phyloP scores from a whole-genome alignment of 2,888 invertebrate species.

The Dryobota labecula region DNA sequence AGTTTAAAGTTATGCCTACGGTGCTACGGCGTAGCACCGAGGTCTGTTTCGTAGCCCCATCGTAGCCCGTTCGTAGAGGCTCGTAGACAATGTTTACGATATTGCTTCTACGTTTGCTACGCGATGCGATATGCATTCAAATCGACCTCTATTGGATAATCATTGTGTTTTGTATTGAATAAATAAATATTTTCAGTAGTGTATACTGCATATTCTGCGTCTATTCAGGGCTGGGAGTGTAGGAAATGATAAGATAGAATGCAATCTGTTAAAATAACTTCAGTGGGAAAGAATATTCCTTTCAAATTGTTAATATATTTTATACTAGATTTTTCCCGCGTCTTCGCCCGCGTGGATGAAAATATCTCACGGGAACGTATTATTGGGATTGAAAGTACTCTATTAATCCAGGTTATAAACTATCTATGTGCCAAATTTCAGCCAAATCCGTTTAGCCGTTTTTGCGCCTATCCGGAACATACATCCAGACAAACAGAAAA shows the following conservation, averaged over 20 bases:
- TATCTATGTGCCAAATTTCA: too few species aligned
- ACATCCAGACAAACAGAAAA: too few species aligned
- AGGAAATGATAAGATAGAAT: background rate
- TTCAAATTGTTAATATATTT: background rate
- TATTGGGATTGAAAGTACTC: too few species aligned
- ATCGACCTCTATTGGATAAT: slow-evolving; percentile 1
- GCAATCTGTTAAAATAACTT: background rate
- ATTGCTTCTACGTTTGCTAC: slow-evolving; percentile 39
- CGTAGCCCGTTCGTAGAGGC: slow-evolving; percentile 24
- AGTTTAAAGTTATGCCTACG: slow-evolving; percentile 18
- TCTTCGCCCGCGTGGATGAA: too few species aligned
- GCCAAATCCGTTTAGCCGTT: too few species aligned
- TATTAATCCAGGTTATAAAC: too few species aligned
- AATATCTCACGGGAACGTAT: too few species aligned
- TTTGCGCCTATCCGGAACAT: too few species aligned
- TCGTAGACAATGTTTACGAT: slow-evolving; percentile 51
- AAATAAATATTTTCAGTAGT: background rate
- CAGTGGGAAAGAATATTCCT: background rate
- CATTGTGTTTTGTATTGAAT: slow-evolving; percentile 8
- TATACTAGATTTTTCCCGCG: too few species aligned
- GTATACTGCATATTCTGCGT: background rate
- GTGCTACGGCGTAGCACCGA: slow-evolving; percentile 51
- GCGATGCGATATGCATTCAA: slow-evolving; percentile 30
- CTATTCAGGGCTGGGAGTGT: background rate
- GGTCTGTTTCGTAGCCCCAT: slow-evolving; percentile 34